Evolutionary conservation across 2,113 vertebrate species (phyloP).

Genomic region (Sinocyclocheilus grahami): DNA sequence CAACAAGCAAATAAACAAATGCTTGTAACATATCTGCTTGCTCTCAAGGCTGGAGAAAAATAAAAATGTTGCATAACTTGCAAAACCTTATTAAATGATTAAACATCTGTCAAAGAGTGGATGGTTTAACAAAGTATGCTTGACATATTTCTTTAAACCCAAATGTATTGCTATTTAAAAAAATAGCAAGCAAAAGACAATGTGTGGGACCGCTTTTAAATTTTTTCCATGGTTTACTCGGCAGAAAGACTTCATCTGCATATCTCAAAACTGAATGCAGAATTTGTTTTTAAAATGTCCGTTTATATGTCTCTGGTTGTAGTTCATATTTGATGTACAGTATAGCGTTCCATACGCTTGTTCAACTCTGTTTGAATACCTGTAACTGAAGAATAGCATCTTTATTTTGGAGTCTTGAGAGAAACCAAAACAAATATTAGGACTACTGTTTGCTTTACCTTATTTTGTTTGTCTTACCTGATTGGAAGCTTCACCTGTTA

Average conservation of each 20-base stretch:
- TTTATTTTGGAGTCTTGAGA: not conserved
- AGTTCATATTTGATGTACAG: not conserved
- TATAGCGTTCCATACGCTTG: not conserved
- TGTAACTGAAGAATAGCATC: not conserved
- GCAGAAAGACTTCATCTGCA: not conserved
- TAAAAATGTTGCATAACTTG: not conserved
- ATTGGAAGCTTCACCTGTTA: conserved; percentile 28
- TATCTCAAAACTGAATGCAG: not conserved
- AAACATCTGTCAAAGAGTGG: not conserved
- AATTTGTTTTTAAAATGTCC: not conserved
- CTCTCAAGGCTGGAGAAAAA: not conserved
- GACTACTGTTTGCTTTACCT: not conserved
- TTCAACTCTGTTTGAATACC: not conserved
- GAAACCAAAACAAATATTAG: conserved; percentile 5
- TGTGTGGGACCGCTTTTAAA: not conserved
- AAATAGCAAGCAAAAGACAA: not conserved
- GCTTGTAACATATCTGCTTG: not conserved
- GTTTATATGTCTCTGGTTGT: not conserved
- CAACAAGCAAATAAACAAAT: not conserved
- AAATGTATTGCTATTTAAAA: not conserved
- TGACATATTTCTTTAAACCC: not conserved
- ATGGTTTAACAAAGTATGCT: not conserved
- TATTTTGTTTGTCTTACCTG: not conserved
- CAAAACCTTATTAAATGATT: not conserved
- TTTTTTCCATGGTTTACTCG: not conserved